Conservation (phyloP, 2,797 vertebrate genomes). For the Amazona finschi region DNA sequence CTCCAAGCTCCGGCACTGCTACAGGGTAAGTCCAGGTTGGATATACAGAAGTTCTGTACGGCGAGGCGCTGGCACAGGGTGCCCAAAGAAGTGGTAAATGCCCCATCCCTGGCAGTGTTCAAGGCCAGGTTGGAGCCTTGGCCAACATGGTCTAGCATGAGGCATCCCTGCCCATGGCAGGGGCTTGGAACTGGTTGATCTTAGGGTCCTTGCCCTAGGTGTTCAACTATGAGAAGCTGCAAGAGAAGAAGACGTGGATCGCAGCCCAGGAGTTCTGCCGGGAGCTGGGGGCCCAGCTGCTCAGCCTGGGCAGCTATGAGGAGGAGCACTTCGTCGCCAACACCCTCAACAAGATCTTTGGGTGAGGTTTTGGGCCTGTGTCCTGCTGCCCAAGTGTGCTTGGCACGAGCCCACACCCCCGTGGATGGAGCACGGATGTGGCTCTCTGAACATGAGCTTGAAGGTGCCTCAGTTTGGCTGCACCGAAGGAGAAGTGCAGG, state of each 20-base stretch:
- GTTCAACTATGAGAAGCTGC: conserved; percentile 82
- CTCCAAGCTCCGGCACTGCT: conserved; percentile 87
- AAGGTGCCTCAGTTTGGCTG: background rate
- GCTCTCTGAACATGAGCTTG: background rate
- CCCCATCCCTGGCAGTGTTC: background rate
- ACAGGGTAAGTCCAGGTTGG: conserved; percentile 83
- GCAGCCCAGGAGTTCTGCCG: conserved; percentile 86
- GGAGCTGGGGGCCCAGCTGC: conserved; percentile 86
- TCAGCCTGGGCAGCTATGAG: conserved; percentile 85
- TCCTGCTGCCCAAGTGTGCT: accelerated
- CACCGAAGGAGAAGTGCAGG: background rate
- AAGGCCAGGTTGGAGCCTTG: background rate
- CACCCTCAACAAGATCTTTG: conserved; percentile 89
- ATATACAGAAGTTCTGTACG: background rate
- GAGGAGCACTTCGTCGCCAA: conserved; percentile 89
- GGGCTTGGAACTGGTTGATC: background rate
- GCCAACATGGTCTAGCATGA: background rate
- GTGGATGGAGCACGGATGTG: background rate
- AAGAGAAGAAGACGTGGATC: conserved; percentile 88
- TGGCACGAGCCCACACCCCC: accelerated
- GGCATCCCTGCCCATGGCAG: background rate
- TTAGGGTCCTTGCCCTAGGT: conserved; percentile 76
- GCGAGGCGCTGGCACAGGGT: background rate
- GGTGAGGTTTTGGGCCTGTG: conserved; percentile 70
- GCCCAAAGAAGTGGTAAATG: background rate